Evolutionary conservation across 2,113 vertebrate species (phyloP), one percentile per base, ranked within the genome.

Genomic region (Callipepla californica): DNA sequence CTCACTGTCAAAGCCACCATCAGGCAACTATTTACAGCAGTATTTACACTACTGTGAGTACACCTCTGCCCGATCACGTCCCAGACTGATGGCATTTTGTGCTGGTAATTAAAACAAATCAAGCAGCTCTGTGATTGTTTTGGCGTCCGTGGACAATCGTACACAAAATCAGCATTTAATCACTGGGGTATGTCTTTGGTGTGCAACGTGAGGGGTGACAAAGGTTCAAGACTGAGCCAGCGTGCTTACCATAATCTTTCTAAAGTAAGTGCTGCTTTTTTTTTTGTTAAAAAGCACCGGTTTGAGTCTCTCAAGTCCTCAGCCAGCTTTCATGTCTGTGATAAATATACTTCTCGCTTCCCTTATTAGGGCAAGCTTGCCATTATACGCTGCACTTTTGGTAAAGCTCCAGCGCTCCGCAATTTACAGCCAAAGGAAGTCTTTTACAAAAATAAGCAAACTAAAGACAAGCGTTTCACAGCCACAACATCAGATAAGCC

Each of bases 81-180:
- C 98, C 98, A 98, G 97, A 99, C 98, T 98, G 98, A 98, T 98
- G 98, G 98, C 98, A 98, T 98, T 98, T 98, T 99, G 98, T 97
- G 98, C 97, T 98, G 98, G 98, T 99, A 99, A 99, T 99, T 99
- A 99, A 99, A 99, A 99, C 98, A 99, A 99, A 99, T 99, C 99
- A 98, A 98, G 98, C 98, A 98, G 98, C 98, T 98, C 98, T 98
- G 98, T 99, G 98, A 99, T 99, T 99, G 98, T 99, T 99, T 99
- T 99, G 99, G 99, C 98, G 98, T 98, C 98, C 97, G 98, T 98
- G 98, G 98, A 99, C 98, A 99, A 98, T 98, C 98, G 98, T 99
- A 99, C 98, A 99, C 99, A 99, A 98, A 98, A 98, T 98, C 98
- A 98, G 98, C 98, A 98, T 98, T 98, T 98, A 98, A 98, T 98